Base-by-base conservation (phyloP, 2,888 invertebrate species). In the Eupithecia exiguata region DNA sequence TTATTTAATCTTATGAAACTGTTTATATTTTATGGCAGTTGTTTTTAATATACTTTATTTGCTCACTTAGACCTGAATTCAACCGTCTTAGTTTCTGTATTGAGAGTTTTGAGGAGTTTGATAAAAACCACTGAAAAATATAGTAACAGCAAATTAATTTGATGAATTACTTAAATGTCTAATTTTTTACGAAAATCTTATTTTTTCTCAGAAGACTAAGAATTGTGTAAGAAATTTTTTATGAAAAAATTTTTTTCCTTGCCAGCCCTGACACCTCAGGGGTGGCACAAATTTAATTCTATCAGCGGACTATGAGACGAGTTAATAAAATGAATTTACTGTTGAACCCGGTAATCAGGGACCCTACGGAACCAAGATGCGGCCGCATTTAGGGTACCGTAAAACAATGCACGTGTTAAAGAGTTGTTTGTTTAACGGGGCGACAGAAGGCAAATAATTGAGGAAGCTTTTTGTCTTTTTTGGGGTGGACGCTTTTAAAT, bases 251-350 rank as follows among this genome's bases (percentile, higher is more conserved):
- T 38, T 65, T 25, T 16, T 21, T 21, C 40, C n/a, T 35, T 71
- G 81, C 30, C 90, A 92, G 72, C 92, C 92, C 92, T 92, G 81
- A 40, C 68, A 63, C 62, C 70, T 75, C 77, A 89, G 84, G 91
- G 92, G 90, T 88, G 88, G 85, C 87, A 81, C 91, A 91, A 93
- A 92, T 93, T 93, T 88, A 92, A 94, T 94, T 94, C 90, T 93
- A 92, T 93, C 91, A 91, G 91, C 83, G 87, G 87, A 91, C 91
- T 89, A 93, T 93, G 94, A 93, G 93, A 92, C 89, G 91, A 93
- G 92, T 94, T 94, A 93, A 93, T 94, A 93, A 92, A 94, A 92
- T 89, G 89, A 93, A 92, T 92, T 92, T 87, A 88, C 87, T 86
- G 84, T 88, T 86, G 89, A 87, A 86, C 89, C 91, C 86, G 83